A percentile compares a stretch with the other conserved stretches of the same genome.
Evolutionary conservation across 2,113 vertebrate species (phyloP).

Genomic region (Panthera leo): DNA sequence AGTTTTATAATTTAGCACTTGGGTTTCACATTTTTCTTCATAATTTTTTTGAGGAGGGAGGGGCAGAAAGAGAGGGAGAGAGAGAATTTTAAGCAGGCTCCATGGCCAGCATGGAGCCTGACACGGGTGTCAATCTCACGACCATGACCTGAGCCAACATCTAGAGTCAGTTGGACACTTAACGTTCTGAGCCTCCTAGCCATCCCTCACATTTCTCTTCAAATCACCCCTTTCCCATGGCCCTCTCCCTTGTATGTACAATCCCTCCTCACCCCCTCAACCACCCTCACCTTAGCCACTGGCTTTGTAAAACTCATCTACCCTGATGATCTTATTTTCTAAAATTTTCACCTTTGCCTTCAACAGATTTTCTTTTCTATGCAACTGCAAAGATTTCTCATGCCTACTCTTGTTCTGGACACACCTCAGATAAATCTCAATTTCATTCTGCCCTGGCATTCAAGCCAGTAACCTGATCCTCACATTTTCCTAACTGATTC

Average conservation of each 20-base stretch:
- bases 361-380: slow-evolving; percentile 5
- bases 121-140: too few species aligned
- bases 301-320: background rate
- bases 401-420: background rate
- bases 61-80: too few species aligned
- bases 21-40: background rate
- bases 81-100: too few species aligned
- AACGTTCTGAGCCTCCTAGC: too few species aligned
- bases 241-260: rapidly evolving
- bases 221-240: background rate
- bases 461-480: background rate
- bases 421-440: background rate
- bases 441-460: background rate
- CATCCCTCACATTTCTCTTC: background rate
- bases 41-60: too few species aligned
- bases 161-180: too few species aligned
- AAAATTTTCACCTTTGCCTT: background rate
- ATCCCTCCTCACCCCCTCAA: rapidly evolving
- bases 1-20: background rate
- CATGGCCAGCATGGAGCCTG: too few species aligned
- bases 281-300: background rate
- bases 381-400: slow-evolving; percentile 38
- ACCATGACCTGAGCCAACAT: too few species aligned
- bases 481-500: slow-evolving; percentile 21
- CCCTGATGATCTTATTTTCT: background rate